Evolutionary conservation across 2,797 vertebrate species (phyloP).

Genomic region (Philypnodon macrostomus): DNA sequence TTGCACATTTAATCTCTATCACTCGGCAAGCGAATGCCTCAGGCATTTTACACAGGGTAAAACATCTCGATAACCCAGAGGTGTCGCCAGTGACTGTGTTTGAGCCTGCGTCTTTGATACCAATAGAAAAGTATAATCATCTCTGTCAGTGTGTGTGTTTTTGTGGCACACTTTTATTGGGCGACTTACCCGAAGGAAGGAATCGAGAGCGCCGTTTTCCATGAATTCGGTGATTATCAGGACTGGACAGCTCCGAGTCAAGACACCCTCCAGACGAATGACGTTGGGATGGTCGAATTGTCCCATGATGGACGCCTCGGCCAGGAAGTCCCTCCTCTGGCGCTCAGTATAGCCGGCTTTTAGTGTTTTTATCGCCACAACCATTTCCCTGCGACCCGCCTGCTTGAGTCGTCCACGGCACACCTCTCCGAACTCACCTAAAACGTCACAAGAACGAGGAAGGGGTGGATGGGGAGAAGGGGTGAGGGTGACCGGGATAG

Average conservation of each 20-base stretch:
- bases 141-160: conserved; percentile 36
- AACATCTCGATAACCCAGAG: conserved; percentile 61
- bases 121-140: conserved; percentile 48
- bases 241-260: conserved; percentile 95
- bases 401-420: conserved; percentile 96
- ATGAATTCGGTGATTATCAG: conserved; percentile 99
- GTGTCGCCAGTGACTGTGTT: conserved; percentile 44
- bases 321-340: conserved; percentile 95
- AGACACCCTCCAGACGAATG: conserved; percentile 94
- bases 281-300: conserved; percentile 99
- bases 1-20: conserved; percentile 70
- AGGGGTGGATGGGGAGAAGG: conserved; percentile 3
- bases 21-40: conserved; percentile 60
- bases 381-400: conserved; percentile 88
- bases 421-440: conserved; percentile 98
- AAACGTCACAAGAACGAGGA: conserved; percentile 21
- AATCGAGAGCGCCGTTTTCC: conserved; percentile 97
- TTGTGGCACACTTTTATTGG: conserved; percentile 3
- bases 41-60: conserved; percentile 59
- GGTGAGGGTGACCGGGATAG: conserved; percentile 31
- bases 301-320: conserved; percentile 97
- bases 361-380: conserved; percentile 96
- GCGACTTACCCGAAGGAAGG: conserved; percentile 91
- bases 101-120: conserved; percentile 49
- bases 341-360: conserved; percentile 96